These are phyloP conservation scores for Pyrocoelia pectoralis DNA, from an alignment of 2,888 invertebrate species.

Conservation along the genomic window DNA sequence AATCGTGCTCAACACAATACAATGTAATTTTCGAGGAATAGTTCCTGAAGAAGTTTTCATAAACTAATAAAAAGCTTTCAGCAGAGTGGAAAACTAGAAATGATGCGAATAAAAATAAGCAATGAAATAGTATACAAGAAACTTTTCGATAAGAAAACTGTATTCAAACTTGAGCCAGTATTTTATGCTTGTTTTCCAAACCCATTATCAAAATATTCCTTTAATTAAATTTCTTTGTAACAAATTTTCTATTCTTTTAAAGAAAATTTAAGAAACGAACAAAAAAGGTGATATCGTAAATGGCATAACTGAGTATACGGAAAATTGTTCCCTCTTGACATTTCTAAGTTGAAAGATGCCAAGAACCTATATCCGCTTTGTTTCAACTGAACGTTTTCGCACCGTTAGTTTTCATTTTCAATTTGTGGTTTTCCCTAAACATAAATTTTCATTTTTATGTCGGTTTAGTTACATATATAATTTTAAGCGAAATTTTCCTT, in stretches of 20 bases:
- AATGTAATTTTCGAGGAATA: constrained; percentile 16
- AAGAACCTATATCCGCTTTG: constrained; percentile 27
- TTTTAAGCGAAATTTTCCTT: constrained; percentile 25
- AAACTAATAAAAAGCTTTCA: constrained; percentile 34
- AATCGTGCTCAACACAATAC: constrained; percentile 19
- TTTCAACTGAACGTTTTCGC: constrained; percentile 28
- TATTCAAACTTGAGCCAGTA: background rate
- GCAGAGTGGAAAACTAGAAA: constrained; percentile 32
- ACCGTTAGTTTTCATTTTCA: constrained; percentile 35
- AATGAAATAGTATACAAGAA: constrained; percentile 23
- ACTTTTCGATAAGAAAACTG: constrained; percentile 11
- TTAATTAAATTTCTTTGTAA: background rate
- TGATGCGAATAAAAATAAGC: constrained; percentile 33
- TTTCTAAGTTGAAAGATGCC: constrained; percentile 23
- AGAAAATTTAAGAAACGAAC: background rate
- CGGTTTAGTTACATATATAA: constrained; percentile 29
- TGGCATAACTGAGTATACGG: constrained; percentile 12
- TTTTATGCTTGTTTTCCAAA: background rate
- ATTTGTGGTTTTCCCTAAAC: constrained; percentile 32
- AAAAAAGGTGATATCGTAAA: background rate
- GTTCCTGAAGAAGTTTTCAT: constrained; percentile 30
- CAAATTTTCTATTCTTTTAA: background rate
- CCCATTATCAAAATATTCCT: background rate
- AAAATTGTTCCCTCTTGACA: constrained; percentile 23
- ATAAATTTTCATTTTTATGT: constrained; percentile 31